These are phyloP conservation scores for Mus spicilegus DNA, from an alignment of 2,113 vertebrate genomes.

Conservation along the genomic window DNA sequence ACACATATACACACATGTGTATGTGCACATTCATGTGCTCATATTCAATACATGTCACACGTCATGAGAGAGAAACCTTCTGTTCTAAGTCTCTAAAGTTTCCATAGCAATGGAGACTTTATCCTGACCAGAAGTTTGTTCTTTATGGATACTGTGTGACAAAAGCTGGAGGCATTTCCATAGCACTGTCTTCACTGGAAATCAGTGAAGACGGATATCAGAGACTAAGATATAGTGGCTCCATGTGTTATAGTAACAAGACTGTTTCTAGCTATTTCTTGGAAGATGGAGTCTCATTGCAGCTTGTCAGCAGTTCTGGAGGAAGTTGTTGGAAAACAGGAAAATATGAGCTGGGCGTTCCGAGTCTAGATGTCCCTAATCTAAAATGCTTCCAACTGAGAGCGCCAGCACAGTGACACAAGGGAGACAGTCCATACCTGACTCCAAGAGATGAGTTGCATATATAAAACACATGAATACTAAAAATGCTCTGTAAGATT, in stretches of 20 bases:
- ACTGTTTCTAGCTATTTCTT: slow-evolving; percentile 5
- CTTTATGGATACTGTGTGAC: background rate
- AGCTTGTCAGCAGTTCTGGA: background rate
- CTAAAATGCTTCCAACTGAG: background rate
- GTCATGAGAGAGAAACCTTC: background rate
- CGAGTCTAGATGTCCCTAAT: background rate
- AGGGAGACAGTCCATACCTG: background rate
- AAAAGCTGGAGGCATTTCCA: background rate
- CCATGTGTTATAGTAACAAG: background rate
- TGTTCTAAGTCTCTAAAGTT: background rate
- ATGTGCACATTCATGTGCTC: background rate
- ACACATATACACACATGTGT: too few relatives aligned
- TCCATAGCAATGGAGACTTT: background rate
- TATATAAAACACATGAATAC: background rate
- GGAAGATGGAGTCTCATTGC: background rate
- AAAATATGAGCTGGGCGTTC: background rate
- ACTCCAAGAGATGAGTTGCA: background rate
- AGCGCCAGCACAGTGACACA: background rate
- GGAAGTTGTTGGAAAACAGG: background rate
- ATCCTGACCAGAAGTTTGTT: background rate
- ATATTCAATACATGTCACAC: background rate
- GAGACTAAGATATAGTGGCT: background rate
- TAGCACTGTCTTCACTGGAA: background rate
- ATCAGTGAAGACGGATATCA: background rate
- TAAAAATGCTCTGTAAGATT: background rate